Base-by-base conservation (phyloP, 2,113 vertebrate species). In the Hippotragus niger region DNA sequence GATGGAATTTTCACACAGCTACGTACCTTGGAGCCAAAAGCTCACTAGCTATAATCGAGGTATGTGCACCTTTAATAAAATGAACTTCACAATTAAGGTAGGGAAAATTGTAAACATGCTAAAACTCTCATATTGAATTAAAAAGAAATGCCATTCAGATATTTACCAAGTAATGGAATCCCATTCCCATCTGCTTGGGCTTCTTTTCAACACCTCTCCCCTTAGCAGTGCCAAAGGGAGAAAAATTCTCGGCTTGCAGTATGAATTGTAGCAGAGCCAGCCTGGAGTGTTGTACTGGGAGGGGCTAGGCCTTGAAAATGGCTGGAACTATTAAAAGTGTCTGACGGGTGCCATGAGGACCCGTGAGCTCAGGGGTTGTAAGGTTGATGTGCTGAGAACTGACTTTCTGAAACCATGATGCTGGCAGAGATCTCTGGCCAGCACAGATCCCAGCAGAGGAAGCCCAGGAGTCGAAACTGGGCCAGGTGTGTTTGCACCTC, bases 101-200 rank as follows among this genome's bases (percentile, higher is more conserved):
- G 98, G 97, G 80, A 97, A 96, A 97, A 95, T 93, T 98, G 97
- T 94, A 91, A 98, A 98, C 88, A 92, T 98, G 97, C 91, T 97
- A 97, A 99, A 98, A 96, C 88, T 98, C 98, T 99, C 98, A 97
- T 97, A 98, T 98, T 64, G 0, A 93, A 97, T 99, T 98, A 98
- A 98, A 98, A 98, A 98, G 95, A 98, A 98, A 98, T 97, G 98
- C 86, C 91, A 92, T 98, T 98, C 97, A 98, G 97, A 95, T 98
- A 97, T 98, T 98, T 98, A 98, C 97, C 98, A 98, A 98, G 98
- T 98, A 98, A 98, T 98, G 97, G 98, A 98, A 98, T 98, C 96
- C 91, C 93, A 83, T 97, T 96, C 94, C 98, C 98, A 98, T 98
- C 98, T 99, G 98, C 97, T 98, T 98, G 62, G 82, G 95, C 94